These are phyloP conservation scores for Nomada ferruginata DNA, from an alignment of 2,888 invertebrate genomes.

Conservation along the genomic window DNA sequence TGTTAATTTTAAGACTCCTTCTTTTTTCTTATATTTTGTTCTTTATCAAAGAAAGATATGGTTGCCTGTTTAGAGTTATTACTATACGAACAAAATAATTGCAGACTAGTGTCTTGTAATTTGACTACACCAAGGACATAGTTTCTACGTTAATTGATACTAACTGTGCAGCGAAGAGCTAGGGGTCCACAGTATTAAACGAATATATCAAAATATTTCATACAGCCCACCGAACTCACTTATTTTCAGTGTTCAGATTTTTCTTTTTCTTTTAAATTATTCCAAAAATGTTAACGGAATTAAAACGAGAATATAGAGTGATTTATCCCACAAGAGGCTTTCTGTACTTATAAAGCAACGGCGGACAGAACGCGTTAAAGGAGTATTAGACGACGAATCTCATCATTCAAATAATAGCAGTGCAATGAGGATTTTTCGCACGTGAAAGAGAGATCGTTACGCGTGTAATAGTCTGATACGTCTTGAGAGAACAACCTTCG, in stretches of 20 bases:
- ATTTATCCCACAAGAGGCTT: no score
- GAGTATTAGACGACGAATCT: background rate
- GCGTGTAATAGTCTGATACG: background rate
- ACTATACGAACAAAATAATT: background rate
- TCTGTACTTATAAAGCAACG: no score
- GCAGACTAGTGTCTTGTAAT: background rate
- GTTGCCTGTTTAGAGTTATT: background rate
- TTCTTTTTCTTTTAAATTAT: background rate
- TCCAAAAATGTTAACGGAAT: no score
- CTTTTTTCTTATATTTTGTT: background rate
- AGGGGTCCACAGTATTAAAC: background rate
- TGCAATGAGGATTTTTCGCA: background rate
- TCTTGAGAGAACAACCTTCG: background rate
- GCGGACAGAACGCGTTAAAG: background rate
- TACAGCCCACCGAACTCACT: background rate
- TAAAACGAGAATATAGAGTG: background rate
- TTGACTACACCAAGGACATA: background rate
- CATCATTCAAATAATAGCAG: background rate
- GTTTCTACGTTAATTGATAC: background rate
- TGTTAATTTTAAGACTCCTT: background rate
- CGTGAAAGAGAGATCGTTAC: background rate
- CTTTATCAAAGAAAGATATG: no score
- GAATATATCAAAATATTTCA: background rate
- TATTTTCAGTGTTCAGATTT: background rate
- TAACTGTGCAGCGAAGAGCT: background rate